Base-by-base conservation (phyloP, 1,140 invertebrate species). In the Xylocopa sonorina region DNA sequence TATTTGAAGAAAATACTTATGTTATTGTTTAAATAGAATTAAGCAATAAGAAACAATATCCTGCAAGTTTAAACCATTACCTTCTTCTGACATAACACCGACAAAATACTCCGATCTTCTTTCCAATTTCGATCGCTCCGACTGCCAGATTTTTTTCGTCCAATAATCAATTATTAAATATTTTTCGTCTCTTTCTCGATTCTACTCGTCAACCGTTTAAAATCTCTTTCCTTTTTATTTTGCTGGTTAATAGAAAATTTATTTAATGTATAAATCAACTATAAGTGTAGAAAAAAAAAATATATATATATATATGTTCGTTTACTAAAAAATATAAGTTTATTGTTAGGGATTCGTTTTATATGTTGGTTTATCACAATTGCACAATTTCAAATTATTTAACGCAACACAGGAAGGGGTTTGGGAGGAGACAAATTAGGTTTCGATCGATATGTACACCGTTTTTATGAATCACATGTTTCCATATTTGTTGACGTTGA, bases 11-110 rank as follows among this genome's bases (percentile, higher is more conserved):
- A 38, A 38, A 38, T 38, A 4, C 38, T 4, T 38, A 38, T 38
- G 38, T 9, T 38, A 38, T 38, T 9, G 3, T 38, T 38, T 9
- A 38, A 38, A 38, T 38, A 38, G n/a, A n/a, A n/a, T n/a, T n/a
- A n/a, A n/a, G n/a, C n/a, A n/a, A n/a, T n/a, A n/a, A n/a, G n/a
- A n/a, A n/a, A n/a, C n/a, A n/a, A n/a, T 14, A 62, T 38, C 21
- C 6, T 24, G 10, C 29, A 48, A 60, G 2, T 32, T n/a, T 24
- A n/a, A 2, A 46, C 21, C 10, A n/a, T 73, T 63, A 62, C 71
- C 58, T 73, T 73, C 32, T 50, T 21, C 29, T 50, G 32, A 5
- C 53, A 71, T 71, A 58, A 66, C 18, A 48, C 38, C 41, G 9
- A n/a, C 21, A 24, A 38, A 27, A 43, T 32, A 32, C 7, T 32